Conservation (phyloP, 2,888 invertebrate genomes). For the Bedellia somnulentella region DNA sequence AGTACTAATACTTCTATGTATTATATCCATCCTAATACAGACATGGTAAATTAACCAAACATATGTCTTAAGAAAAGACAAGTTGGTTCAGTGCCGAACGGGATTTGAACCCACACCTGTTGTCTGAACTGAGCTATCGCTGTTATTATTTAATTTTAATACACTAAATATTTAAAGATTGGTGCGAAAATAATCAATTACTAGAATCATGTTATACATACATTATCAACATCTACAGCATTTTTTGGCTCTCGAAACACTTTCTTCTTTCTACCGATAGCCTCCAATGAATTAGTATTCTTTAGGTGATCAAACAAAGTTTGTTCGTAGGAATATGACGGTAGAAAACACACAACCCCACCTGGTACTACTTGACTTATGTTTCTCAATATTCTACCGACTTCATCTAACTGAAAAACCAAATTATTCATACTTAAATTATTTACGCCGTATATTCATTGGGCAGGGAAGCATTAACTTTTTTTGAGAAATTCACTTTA, state of each 20-base stretch:
- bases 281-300: constrained; percentile 63
- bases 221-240: constrained; percentile 70
- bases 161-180: no score
- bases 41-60: no score
- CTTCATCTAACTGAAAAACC: constrained; percentile 69
- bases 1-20: no score
- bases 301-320: constrained; percentile 66
- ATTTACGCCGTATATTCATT: constrained; percentile 65
- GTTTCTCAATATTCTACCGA: constrained; percentile 74
- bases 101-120: no score
- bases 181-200: no score
- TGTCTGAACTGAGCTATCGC: no score
- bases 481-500: constrained; percentile 7
- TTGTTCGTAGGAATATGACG: constrained; percentile 89
- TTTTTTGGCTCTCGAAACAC: constrained; percentile 79
- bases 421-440: constrained; percentile 54
- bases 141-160: no score
- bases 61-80: no score
- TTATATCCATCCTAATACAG: no score
- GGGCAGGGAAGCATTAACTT: constrained; percentile 5
- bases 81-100: no score
- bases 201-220: constrained; percentile 39
- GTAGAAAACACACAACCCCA: constrained; percentile 91
- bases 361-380: constrained; percentile 80
- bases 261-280: constrained; percentile 69